Base-by-base conservation (phyloP, 1,140 invertebrate genomes). In the Leguminivora glycinivorella region DNA sequence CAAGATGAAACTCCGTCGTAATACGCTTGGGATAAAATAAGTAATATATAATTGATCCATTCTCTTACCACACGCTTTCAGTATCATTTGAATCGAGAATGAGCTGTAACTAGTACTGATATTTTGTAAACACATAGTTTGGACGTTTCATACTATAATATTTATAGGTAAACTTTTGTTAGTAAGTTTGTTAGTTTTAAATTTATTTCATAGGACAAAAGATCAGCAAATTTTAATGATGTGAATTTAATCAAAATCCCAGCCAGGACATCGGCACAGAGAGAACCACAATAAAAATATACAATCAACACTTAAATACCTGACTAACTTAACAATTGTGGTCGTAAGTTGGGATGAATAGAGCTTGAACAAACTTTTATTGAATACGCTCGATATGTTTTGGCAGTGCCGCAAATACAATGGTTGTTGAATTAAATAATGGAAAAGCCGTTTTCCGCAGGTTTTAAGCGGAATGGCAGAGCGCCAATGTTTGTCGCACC, bases 401-500 rank as follows among this genome's bases (percentile, higher is more conserved):
- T 85, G 83, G 83, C 81, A 78, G 78, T 75, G 83, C 78, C 76
- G 74, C 83, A 86, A 85, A 85, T 84, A 81, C 77, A 76, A 76
- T 74, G 81, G 79, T 85, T 83, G 83, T 88, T 83, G 82, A 86
- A 87, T 87, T 85, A 83, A 88, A 88, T 84, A 84, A 81, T 84
- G 77, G 81, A 80, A 85, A 77, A 79, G 78, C 82, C 77, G 78
- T 86, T 85, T 78, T 71, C 75, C 80, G 75, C 82, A 84, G 82
- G 81, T 84, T 87, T 85, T 83, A 84, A 84, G 82, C 78, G 81
- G 60, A 78, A 82, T 87, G 83, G 83, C 84, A 81, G 66, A 67
- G 68, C 70, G 83, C 84, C 83, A 88, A 80, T 79, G 71, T 82
- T 81, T 79, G 75, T 78, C 68, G 47, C 60, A 67, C 75, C 72